Conservation (phyloP, 2,888 invertebrate species). For the Timandra comae region DNA sequence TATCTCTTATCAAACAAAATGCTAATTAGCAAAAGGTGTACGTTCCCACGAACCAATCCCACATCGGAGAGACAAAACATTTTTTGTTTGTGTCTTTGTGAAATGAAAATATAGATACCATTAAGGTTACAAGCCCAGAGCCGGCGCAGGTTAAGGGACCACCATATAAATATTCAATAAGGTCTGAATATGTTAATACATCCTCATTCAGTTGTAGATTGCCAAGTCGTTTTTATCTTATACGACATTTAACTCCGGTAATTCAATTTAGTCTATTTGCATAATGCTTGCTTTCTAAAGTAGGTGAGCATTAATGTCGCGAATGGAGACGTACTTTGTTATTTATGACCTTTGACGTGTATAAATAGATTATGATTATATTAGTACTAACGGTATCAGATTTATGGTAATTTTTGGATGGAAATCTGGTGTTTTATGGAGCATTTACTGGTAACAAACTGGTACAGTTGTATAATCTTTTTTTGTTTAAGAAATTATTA, state of each 20-base stretch:
- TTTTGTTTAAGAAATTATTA: no score
- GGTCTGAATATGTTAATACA: conserved; percentile 73
- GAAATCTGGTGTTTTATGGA: no score
- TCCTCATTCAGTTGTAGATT: conserved; percentile 76
- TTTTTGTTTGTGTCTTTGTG: neutral
- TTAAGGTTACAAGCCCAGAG: conserved; percentile 18
- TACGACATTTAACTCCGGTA: conserved; percentile 76
- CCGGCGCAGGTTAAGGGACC: conserved; percentile 23
- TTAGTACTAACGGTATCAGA: conserved; percentile 12
- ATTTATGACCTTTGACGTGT: conserved; percentile 28
- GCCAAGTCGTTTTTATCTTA: conserved; percentile 76
- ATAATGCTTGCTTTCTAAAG: conserved; percentile 67
- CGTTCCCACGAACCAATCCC: no score
- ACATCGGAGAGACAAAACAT: neutral
- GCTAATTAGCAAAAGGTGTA: no score
- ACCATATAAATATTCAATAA: conserved; percentile 75
- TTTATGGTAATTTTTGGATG: neutral
- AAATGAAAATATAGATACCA: conserved; percentile 16
- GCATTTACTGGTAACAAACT: no score
- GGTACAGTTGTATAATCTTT: no score
- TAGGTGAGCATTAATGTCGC: conserved; percentile 72
- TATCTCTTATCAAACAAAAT: no score
- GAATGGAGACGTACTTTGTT: conserved; percentile 29
- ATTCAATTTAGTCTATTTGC: conserved; percentile 76
- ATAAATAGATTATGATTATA: conserved; percentile 25